phyloP scores from a whole-genome alignment of 2,113 vertebrate genomes.

The Triplophysa rosa region DNA sequence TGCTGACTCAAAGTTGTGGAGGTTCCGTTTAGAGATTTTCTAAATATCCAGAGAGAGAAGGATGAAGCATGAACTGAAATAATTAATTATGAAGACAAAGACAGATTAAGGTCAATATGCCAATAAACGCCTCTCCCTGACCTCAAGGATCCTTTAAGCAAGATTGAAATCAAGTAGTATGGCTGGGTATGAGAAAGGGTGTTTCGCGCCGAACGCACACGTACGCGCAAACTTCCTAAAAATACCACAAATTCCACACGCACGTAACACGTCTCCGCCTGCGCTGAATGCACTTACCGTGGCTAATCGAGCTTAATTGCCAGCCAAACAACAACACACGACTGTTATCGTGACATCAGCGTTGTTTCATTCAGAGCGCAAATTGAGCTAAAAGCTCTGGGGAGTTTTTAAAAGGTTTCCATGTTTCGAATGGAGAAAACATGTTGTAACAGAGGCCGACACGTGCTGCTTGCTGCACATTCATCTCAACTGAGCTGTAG shows the following conservation, averaged over 20 bases:
- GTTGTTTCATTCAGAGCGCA: neutral
- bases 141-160: neutral
- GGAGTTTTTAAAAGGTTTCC: neutral
- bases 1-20: neutral
- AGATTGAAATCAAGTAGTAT: neutral
- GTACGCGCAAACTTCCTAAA: conserved; percentile 37
- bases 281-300: conserved; percentile 43
- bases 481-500: neutral
- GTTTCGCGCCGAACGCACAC: conserved; percentile 16
- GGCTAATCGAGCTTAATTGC: conserved; percentile 45
- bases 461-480: neutral
- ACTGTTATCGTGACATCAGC: neutral
- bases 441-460: neutral
- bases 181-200: conserved; percentile 8
- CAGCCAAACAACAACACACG: conserved; percentile 33
- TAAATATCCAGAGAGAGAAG: neutral
- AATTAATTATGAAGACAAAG: neutral
- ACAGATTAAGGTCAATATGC: neutral
- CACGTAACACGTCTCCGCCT: neutral
- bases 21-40: too few relatives aligned
- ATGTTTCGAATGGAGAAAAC: conserved; percentile 5
- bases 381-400: neutral
- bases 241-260: conserved; percentile 33
- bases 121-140: neutral
- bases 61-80: neutral